Evolutionary conservation across 2,113 vertebrate species (phyloP).

Genomic region (Acrocephalus kingi): DNA sequence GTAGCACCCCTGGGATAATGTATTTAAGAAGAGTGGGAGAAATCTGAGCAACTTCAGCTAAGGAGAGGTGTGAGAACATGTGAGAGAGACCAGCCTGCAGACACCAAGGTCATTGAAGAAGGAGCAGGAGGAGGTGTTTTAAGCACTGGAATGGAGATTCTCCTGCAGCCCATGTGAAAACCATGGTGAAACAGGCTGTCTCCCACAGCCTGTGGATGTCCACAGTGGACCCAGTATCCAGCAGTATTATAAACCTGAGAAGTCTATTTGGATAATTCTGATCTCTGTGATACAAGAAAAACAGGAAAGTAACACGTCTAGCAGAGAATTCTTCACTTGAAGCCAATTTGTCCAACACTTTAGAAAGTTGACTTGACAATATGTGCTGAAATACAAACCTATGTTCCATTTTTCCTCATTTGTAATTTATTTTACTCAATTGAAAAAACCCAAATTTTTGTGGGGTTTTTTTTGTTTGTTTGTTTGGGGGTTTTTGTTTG

Average conservation of each 20-base stretch:
- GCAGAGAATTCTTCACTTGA: background rate
- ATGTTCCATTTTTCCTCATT: background rate
- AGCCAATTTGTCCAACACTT: background rate
- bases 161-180: rapidly evolving
- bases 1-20: rapidly evolving
- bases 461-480: too few relatives aligned
- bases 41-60: background rate
- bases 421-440: background rate
- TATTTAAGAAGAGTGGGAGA: background rate
- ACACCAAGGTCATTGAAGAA: background rate
- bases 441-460: background rate
- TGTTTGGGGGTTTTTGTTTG: too few relatives aligned
- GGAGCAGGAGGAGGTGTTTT: background rate
- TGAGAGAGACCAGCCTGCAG: background rate
- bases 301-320: background rate
- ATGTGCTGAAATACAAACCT: background rate
- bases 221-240: too few relatives aligned
- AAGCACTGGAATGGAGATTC: background rate
- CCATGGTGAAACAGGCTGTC: background rate
- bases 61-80: background rate
- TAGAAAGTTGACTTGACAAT: background rate
- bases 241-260: background rate
- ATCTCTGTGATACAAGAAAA: background rate
- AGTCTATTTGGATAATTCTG: background rate
- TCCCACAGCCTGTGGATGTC: background rate